Conservation (phyloP, 1,140 invertebrate genomes). For the Hypothenemus hampei region DNA sequence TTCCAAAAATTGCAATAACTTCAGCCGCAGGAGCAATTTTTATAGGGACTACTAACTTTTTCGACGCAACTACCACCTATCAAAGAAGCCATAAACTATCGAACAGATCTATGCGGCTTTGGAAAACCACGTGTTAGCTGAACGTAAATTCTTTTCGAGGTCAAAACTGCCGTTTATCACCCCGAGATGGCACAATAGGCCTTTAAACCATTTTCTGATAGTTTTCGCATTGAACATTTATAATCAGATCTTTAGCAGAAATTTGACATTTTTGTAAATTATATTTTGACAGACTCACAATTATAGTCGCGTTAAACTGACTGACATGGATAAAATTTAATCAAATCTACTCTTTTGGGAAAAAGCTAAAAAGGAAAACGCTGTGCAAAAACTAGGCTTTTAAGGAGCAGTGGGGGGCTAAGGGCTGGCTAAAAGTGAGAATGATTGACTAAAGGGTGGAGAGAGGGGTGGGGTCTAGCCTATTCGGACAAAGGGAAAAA, state of each 20-base stretch:
- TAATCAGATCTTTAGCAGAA: neutral
- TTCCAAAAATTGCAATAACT: no score
- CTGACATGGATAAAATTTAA: neutral
- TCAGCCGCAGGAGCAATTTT: no score
- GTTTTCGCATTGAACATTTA: slow-evolving; percentile 14
- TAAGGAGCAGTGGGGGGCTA: slow-evolving; percentile 7
- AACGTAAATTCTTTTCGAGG: slow-evolving; percentile 31
- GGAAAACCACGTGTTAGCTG: slow-evolving; percentile 14
- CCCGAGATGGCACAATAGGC: slow-evolving; percentile 45
- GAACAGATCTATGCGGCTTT: slow-evolving; percentile 14
- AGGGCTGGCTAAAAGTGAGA: slow-evolving; percentile 35
- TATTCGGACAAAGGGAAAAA: slow-evolving; percentile 39
- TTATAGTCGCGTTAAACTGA: no score
- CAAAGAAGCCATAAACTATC: slow-evolving; percentile 43
- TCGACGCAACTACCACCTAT: slow-evolving; percentile 40
- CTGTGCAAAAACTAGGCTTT: slow-evolving; percentile 12
- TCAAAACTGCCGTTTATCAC: slow-evolving; percentile 44
- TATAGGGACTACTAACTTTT: neutral
- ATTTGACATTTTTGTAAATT: neutral
- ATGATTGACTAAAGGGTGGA: slow-evolving; percentile 47
- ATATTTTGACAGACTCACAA: neutral
- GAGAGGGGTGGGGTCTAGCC: slow-evolving; percentile 34
- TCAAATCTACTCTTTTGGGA: neutral
- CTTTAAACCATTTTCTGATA: slow-evolving; percentile 12
- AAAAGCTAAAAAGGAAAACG: neutral